Evolutionary conservation across 2,797 vertebrate species (phyloP).

Genomic region (Myotis myotis): DNA sequence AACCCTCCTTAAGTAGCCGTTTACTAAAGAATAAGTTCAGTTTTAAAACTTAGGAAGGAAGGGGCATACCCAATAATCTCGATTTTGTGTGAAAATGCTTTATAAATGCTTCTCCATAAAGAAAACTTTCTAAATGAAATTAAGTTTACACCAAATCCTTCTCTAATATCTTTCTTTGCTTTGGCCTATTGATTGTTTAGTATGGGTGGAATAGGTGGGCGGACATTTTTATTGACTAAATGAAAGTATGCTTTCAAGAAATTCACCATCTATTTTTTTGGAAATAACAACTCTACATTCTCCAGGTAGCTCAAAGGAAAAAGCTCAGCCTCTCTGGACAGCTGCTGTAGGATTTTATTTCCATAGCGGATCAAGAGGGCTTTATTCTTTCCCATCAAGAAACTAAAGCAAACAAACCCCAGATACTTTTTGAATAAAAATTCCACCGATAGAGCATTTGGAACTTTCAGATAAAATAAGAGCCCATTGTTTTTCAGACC

Average conservation of each 20-base stretch:
- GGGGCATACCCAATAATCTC: background rate
- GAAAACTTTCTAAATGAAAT: conserved; percentile 20
- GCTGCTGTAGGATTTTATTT: conserved; percentile 19
- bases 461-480: background rate
- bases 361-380: background rate
- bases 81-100: conserved; percentile 44
- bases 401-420: background rate
- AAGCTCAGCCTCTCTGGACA: conserved; percentile 24
- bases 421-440: conserved; percentile 24
- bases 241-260: conserved; percentile 70
- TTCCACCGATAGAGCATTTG: background rate
- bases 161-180: conserved; percentile 45
- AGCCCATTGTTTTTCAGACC: background rate
- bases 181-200: conserved; percentile 64
- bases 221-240: conserved; percentile 76
- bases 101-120: background rate
- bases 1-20: background rate
- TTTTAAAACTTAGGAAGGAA: conserved; percentile 45
- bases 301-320: conserved; percentile 58
- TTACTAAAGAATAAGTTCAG: background rate
- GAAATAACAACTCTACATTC: conserved; percentile 67
- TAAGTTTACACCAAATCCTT: conserved; percentile 29
- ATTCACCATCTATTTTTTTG: conserved; percentile 57
- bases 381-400: background rate
- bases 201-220: conserved; percentile 50